Evolutionary conservation across 2,797 vertebrate genomes (phyloP).

Genomic region (Protosalanx chinensis): DNA sequence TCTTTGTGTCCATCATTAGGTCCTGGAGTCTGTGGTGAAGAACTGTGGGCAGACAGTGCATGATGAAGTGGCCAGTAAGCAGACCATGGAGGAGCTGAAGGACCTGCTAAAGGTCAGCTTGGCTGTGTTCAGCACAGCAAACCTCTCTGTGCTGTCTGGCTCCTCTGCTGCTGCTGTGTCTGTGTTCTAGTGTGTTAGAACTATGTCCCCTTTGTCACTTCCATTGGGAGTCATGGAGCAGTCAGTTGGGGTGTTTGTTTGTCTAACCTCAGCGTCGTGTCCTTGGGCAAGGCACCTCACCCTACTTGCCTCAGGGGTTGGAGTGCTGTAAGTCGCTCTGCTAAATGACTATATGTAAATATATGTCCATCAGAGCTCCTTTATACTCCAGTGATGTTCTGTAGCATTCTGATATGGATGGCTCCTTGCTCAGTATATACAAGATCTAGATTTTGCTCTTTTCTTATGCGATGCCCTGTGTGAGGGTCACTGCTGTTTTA

Average conservation of each 20-base stretch:
- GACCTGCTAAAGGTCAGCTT: slow-evolving; percentile 89
- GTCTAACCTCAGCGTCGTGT: too few relatives aligned
- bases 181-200: too few relatives aligned
- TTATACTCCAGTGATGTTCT: not conserved
- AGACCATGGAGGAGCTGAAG: slow-evolving; percentile 98
- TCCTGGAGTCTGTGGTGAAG: slow-evolving; percentile 97
- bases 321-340: too few relatives aligned
- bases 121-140: not conserved
- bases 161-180: too few relatives aligned
- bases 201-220: too few relatives aligned
- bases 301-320: too few relatives aligned
- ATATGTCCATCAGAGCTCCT: not conserved
- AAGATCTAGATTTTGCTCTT: not conserved
- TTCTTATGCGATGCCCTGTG: not conserved
- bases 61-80: slow-evolving; percentile 95
- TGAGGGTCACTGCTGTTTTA: slow-evolving; percentile 10
- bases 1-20: slow-evolving; percentile 60
- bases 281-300: too few relatives aligned
- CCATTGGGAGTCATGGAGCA: too few relatives aligned
- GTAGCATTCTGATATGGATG: not conserved
- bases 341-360: too few relatives aligned
- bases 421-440: not conserved
- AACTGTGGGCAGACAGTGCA: slow-evolving; percentile 97
- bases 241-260: too few relatives aligned
- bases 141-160: too few relatives aligned